Base-by-base conservation (phyloP, 2,113 vertebrate species). In the Spea multiplicata region DNA sequence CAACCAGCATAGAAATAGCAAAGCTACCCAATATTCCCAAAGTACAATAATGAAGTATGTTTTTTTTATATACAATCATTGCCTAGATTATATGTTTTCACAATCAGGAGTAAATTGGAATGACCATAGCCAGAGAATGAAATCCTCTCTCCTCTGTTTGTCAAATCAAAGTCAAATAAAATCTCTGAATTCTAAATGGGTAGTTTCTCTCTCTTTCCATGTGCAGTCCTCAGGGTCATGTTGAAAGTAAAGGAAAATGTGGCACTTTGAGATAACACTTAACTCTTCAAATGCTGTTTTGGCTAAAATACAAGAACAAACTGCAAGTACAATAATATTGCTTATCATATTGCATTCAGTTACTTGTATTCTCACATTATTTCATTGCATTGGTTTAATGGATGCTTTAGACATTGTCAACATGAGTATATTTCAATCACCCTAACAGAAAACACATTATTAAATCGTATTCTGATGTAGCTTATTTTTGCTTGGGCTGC, bases 101-200 rank as follows among this genome's bases (percentile, higher is more conserved):
- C 66, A 68, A 45, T 59, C 6, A 46, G 48, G 5, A 45, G 30
- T 49, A 53, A 16, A 69, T 12, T 45, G 45, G 16, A 47, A 59
- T 12, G 2, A 13, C 64, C 55, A 30, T 14, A 46, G 8, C 47
- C 14, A 68, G 52, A 5, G n/a, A 12, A 44, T 57, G 45, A 48
- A n/a, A 76, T 66, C 6, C 14, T 59, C 57, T 76, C 50, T 68
- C 74, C 44, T 76, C 17, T 74, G 16, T 74, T 68, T 68, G 44
- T 47, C 50, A 67, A 76, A 76, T 67, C 65, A 76, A 76, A 57
- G 74, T 55, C 64, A 76, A 57, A 59, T 76, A 57, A 57, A 57
- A 47, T 68, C 66, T 49, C 65, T 76, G 74, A n/a, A 76, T 76
- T 76, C 52, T 68, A 59, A 76, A 48, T n/a, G 57, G 74, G 74